Evolutionary conservation across 2,113 vertebrate genomes (phyloP).

Genomic region (Xiphophorus couchianus): DNA sequence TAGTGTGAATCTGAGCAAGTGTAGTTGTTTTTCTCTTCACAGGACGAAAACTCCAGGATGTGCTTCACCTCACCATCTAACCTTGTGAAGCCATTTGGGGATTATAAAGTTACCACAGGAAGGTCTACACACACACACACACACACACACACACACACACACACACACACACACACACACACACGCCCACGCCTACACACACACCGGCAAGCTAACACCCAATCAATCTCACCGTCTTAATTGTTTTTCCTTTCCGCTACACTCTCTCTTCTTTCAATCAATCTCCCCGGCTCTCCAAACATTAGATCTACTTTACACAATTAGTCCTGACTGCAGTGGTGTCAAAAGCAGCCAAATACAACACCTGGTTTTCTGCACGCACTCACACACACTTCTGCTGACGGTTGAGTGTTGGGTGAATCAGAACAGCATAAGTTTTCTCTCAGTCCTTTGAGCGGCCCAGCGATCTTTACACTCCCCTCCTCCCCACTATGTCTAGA

Average conservation of each 20-base stretch:
- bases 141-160: too few relatives aligned
- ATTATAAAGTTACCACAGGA: conserved; percentile 21
- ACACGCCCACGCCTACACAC: neutral
- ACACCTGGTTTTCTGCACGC: conserved; percentile 18
- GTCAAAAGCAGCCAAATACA: conserved; percentile 17
- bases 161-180: conserved; percentile 4
- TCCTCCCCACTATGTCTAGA: conserved; percentile 20
- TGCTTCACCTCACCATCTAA: neutral
- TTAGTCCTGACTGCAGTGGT: conserved; percentile 50
- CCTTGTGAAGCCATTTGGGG: conserved; percentile 3
- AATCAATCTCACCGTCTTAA: conserved; percentile 52
- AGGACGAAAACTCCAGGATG: neutral
- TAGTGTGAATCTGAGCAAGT: neutral
- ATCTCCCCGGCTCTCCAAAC: conserved; percentile 28
- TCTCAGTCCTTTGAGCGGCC: conserved; percentile 27
- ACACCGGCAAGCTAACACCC: conserved; percentile 17
- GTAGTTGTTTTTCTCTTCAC: neutral
- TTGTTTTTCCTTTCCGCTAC: conserved; percentile 39
- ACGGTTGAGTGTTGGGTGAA: conserved; percentile 19
- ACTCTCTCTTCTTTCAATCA: conserved; percentile 37
- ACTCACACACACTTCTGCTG: conserved; percentile 13
- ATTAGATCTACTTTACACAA: conserved; percentile 63
- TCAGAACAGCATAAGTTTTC: conserved; percentile 52
- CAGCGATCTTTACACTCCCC: conserved; percentile 21
- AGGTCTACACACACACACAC: conserved; percentile 8